A percentile compares a stretch with the other conserved stretches of the same genome.
These are phyloP conservation scores for Natrix natrix DNA, from an alignment of 2,797 vertebrate genomes.

Conservation along the genomic window DNA sequence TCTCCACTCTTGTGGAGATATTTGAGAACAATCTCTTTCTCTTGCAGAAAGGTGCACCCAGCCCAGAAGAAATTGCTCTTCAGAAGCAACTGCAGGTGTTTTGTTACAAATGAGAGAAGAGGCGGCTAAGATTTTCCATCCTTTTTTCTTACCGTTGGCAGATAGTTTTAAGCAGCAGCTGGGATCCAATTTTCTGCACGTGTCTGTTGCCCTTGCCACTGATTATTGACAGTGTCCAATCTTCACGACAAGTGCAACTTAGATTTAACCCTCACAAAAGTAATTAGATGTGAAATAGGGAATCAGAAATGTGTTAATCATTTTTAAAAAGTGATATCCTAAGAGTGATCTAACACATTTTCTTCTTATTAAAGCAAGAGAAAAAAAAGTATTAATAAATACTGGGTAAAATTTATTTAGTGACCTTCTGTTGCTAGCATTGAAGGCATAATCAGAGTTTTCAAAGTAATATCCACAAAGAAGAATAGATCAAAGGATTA, in stretches of 20 bases:
- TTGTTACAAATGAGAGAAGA: neutral
- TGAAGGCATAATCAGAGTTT: neutral
- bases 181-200: neutral
- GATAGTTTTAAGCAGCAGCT: neutral
- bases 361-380: neutral
- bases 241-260: neutral
- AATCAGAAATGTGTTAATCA: neutral
- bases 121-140: neutral
- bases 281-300: neutral
- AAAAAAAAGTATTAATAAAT: neutral
- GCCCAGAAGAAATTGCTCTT: neutral
- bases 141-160: neutral
- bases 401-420: neutral
- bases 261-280: neutral
- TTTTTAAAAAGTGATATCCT: neutral
- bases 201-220: neutral
- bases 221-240: no score
- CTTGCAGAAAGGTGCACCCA: neutral
- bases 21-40: neutral
- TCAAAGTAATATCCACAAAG: neutral
- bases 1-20: neutral
- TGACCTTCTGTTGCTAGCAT: neutral
- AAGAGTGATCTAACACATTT: neutral
- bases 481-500: neutral
- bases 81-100: neutral